Evolutionary conservation across 2,797 vertebrate species (phyloP).

Genomic region (Schizopygopsis malacanthus): DNA sequence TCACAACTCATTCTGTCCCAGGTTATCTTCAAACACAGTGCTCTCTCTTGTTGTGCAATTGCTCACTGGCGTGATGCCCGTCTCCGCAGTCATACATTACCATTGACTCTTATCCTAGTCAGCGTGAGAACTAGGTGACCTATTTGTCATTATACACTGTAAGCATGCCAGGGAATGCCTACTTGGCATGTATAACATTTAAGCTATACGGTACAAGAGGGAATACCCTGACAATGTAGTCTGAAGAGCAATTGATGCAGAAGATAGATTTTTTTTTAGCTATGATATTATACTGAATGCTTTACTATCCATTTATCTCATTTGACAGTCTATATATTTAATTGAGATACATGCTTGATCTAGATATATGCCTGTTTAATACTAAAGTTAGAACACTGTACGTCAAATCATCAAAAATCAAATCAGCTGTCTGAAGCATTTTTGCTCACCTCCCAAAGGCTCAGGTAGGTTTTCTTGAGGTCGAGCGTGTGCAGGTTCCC

Average conservation of each 20-base stretch:
- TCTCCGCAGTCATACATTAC: neutral
- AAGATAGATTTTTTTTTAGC: neutral
- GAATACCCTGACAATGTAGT: neutral
- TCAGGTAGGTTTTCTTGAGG: constrained; percentile 58
- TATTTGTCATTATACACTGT: too few species aligned
- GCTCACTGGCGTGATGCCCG: too few species aligned
- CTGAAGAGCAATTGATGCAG: neutral
- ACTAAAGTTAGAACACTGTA: constrained; percentile 31
- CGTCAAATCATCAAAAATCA: too few species aligned
- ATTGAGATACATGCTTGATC: constrained; percentile 60
- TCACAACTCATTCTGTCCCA: neutral
- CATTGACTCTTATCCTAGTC: neutral
- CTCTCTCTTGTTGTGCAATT: neutral
- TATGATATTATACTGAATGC: neutral
- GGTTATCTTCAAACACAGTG: too few species aligned
- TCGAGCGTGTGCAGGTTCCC: constrained; percentile 73
- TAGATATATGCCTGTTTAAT: neutral
- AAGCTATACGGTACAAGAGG: neutral
- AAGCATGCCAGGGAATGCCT: neutral
- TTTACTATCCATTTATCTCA: neutral
- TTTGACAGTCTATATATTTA: constrained; percentile 59
- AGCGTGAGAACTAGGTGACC: neutral
- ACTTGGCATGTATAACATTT: neutral
- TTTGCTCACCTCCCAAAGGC: constrained; percentile 64
- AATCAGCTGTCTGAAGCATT: neutral